Base-by-base conservation (phyloP, 2,113 vertebrate species). In the Gopherus evgoodei region DNA sequence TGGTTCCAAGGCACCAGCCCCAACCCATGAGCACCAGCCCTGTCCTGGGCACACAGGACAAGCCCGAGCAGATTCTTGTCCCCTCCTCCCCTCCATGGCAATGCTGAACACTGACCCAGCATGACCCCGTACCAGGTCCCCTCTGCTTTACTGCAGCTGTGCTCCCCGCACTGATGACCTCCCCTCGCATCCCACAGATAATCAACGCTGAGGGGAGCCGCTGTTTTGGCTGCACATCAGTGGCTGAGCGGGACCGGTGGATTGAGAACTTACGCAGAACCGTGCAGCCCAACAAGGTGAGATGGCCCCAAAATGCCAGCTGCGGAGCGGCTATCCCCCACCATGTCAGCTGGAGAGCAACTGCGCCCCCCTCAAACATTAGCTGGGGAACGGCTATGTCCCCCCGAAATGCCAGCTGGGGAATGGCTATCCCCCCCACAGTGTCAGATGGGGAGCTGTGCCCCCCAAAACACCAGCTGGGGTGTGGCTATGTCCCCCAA, bases 191-290 rank as follows among this genome's bases (percentile, higher is more conserved):
- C 84, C 59, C 47, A 50, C 94, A 99, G 99, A 98, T 99, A 62
- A 99, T 99, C n/a, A 99, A 98, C 81, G 97, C 97, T 0, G 98
- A 98, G 38, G 98, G 98, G 84, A 99, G 98, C 80, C 98, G 98
- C 88, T 99, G 99, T 94, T 99, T 99, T 24, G 98, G 98, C 16
- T 99, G 99, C 95, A 97, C 98, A 3, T 99, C 99, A 0, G 98
- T 99, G n/a, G 98, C 99, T 0, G 99, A 99, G 94, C 98, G 99
- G 31, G 99, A 99, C 92, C 99, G 99, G 12, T 99, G 99, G 99
- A 99, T 99, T 8, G 99, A 99, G 94, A 98, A 99, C 88, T 97
- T 99, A 86, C 98, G 99, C 52, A 98, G 99, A 12, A 97, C 98
- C 1, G 99, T 98, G 8, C 99, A 99, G 86, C 99, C 99, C 79